These are phyloP conservation scores for Anabas testudineus DNA, from an alignment of 2,797 vertebrate genomes.

Conservation along the genomic window DNA sequence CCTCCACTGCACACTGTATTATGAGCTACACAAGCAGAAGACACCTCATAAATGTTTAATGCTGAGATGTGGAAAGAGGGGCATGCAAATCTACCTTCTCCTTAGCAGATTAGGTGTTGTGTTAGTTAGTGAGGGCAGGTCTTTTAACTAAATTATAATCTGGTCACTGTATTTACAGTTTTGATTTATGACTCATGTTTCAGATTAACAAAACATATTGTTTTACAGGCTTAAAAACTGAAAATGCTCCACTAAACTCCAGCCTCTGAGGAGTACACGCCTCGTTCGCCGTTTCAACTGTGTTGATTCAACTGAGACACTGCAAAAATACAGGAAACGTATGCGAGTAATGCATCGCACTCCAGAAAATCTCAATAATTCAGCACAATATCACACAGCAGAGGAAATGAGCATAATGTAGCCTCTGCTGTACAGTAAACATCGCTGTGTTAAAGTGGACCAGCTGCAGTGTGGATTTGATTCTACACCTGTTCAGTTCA, in stretches of 20 bases:
- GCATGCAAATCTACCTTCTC: conserved; percentile 31
- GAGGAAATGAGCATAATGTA: conserved; percentile 49
- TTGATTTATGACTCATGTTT: not conserved
- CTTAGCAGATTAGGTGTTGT: conserved; percentile 11
- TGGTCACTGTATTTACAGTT: not conserved
- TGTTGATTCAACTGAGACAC: not conserved
- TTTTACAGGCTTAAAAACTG: not conserved
- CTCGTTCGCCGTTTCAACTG: not conserved
- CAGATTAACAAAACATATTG: not conserved
- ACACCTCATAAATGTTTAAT: conserved; percentile 70
- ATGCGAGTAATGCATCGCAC: conserved; percentile 4
- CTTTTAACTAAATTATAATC: conserved; percentile 1
- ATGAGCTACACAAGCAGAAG: conserved; percentile 54
- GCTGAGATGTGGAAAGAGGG: conserved; percentile 38
- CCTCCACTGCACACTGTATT: conserved; percentile 20
- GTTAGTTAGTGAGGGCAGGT: not conserved
- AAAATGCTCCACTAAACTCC: conserved; percentile 8
- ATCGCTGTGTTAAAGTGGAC: not conserved
- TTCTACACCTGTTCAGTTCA: too few relatives aligned
- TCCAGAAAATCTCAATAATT: conserved; percentile 52
- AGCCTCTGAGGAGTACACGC: not conserved
- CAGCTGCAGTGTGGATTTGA: too few relatives aligned
- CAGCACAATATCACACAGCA: conserved; percentile 36
- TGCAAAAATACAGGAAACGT: conserved; percentile 16
- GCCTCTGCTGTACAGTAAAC: not conserved